These are phyloP conservation scores for Sepiola atlantica DNA, from an alignment of 2,888 invertebrate species.

Conservation along the genomic window DNA sequence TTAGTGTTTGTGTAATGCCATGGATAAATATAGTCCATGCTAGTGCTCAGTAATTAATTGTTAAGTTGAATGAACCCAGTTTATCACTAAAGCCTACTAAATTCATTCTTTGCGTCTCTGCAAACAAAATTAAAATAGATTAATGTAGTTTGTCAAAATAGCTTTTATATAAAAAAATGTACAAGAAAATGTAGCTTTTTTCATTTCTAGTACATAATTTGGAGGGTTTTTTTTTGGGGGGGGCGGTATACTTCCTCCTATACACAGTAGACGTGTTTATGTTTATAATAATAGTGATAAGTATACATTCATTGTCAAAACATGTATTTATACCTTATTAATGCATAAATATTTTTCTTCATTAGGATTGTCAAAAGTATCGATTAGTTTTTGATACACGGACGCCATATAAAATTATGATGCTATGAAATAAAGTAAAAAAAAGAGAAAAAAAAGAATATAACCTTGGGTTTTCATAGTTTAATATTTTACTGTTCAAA, in stretches of 20 bases:
- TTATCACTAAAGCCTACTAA: background rate
- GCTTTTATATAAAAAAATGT: too few species aligned
- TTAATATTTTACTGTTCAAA: too few species aligned
- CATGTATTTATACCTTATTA: background rate
- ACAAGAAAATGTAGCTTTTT: background rate
- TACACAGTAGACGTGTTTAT: background rate
- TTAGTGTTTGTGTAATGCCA: background rate
- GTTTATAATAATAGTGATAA: background rate
- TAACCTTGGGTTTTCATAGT: too few species aligned
- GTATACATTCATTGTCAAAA: background rate
- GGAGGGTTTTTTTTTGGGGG: too few species aligned
- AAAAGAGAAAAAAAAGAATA: too few species aligned
- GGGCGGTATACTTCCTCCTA: too few species aligned
- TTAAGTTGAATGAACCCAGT: too few species aligned
- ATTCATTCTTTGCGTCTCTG: background rate
- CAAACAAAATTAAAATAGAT: background rate
- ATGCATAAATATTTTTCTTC: background rate
- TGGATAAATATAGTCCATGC: background rate
- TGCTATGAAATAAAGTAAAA: too few species aligned
- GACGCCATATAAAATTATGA: too few species aligned
- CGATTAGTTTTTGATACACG: too few species aligned
- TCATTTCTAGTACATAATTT: background rate
- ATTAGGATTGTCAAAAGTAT: too few species aligned
- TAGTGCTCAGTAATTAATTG: too few species aligned
- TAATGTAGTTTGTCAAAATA: background rate